Conservation (phyloP, 2,113 vertebrate genomes). For the Hippocampus barbouri region DNA sequence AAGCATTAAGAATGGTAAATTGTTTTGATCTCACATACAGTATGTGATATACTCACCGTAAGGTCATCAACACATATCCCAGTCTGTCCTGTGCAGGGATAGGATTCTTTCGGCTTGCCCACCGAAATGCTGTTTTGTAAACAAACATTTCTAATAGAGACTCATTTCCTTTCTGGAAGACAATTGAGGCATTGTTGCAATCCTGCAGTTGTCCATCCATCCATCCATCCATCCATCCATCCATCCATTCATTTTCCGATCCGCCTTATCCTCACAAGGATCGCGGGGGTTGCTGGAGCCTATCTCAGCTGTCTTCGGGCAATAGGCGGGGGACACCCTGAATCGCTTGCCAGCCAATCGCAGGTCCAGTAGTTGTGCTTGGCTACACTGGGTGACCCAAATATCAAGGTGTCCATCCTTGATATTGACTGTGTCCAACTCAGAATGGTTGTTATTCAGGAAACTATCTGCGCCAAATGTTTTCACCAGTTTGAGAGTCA, state of each 20-base stretch:
- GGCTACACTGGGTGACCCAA: neutral
- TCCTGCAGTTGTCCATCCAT: neutral
- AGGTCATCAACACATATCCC: neutral
- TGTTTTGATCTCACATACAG: neutral
- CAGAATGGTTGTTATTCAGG: conserved; percentile 10
- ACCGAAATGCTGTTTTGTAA: neutral
- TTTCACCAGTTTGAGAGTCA: neutral
- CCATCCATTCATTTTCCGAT: no score
- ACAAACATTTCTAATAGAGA: neutral
- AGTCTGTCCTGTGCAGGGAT: neutral
- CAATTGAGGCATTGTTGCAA: neutral
- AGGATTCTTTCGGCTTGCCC: neutral
- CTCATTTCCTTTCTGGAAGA: neutral
- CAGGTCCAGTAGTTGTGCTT: neutral
- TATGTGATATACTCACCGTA: neutral
- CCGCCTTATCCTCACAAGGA: no score
- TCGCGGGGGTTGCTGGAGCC: no score
- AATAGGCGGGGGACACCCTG: no score
- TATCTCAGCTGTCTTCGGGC: no score
- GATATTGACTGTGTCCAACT: neutral
- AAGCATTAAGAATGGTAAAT: neutral
- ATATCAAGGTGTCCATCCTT: no score
- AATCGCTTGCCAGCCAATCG: no score
- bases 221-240: no score
- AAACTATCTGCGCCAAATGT: neutral